phyloP scores from a whole-genome alignment of 2,797 vertebrate species.

The Coranthus polyacanthus region DNA sequence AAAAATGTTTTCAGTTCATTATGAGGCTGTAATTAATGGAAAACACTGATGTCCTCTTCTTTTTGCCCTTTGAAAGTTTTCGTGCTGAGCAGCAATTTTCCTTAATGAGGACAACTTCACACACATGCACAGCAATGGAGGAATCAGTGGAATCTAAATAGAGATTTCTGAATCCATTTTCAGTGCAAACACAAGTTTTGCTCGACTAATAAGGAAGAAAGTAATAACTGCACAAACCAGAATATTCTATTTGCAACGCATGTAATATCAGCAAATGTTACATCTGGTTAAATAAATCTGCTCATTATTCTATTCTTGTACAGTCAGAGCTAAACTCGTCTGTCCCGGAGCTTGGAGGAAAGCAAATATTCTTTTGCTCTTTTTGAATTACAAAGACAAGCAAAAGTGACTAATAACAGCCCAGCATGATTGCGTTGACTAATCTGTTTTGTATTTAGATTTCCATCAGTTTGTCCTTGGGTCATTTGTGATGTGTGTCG shows the following conservation, averaged over 20 bases:
- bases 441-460: no score
- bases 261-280: no score
- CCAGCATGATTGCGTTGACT: no score
- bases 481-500: no score
- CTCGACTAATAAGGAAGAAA: conserved; percentile 9
- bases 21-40: no score
- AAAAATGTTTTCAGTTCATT: no score
- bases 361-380: conserved; percentile 3
- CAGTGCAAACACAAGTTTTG: not conserved
- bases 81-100: conserved; percentile 8
- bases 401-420: no score
- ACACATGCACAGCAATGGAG: no score
- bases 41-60: not conserved
- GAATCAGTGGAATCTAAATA: not conserved
- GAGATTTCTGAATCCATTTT: conserved; percentile 1
- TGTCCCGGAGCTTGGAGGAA: not conserved
- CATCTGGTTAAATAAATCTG: conserved; percentile 15
- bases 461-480: no score
- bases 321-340: not conserved
- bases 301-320: not conserved
- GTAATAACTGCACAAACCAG: not conserved
- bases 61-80: not conserved
- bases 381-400: no score
- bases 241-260: conserved; percentile 2
- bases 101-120: conserved; percentile 27